Conservation (phyloP, 1,140 invertebrate species). For the Trichogramma pretiosum region DNA sequence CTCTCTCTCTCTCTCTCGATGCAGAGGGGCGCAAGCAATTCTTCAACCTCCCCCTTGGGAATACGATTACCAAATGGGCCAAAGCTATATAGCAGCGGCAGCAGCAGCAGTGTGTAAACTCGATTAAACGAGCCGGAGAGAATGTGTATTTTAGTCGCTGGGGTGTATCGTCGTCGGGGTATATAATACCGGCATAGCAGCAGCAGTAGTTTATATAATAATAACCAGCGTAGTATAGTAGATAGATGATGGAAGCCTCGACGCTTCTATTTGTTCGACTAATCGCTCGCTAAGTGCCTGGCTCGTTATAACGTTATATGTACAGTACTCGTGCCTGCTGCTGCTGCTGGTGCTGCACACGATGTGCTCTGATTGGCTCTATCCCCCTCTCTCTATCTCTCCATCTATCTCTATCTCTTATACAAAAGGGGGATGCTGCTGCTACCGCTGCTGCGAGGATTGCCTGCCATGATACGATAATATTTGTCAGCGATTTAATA, state of each 20-base stretch:
- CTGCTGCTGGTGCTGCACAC: slow-evolving; percentile 19
- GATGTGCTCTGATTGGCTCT: slow-evolving; percentile 3
- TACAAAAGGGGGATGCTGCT: slow-evolving; percentile 5
- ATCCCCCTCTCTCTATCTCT: slow-evolving; percentile 4
- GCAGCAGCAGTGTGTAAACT: too few relatives aligned
- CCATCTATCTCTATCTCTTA: not conserved
- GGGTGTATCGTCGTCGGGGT: too few relatives aligned
- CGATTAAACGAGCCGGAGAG: slow-evolving; percentile 32
- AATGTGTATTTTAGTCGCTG: not conserved
- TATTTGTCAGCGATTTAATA: too few relatives aligned
- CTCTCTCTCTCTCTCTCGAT: too few relatives aligned
- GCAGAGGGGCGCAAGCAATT: too few relatives aligned
- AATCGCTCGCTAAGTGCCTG: slow-evolving; percentile 34
- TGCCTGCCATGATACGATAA: slow-evolving; percentile 7
- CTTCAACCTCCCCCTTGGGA: too few relatives aligned
- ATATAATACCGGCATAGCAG: too few relatives aligned
- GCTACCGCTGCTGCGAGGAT: not conserved
- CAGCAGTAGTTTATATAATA: too few relatives aligned
- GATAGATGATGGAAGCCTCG: not conserved
- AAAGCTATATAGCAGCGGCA: too few relatives aligned
- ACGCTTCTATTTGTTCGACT: slow-evolving; percentile 32
- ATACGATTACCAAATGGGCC: too few relatives aligned
- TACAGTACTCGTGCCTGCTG: too few relatives aligned
- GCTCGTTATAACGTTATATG: slow-evolving; percentile 26
- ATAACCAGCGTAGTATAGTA: too few relatives aligned